Percentiles rank a stretch among this genome's conserved stretches.
These are phyloP conservation scores for Gandaritis pyraliata DNA, from an alignment of 2,888 invertebrate species.

Conservation along the genomic window DNA sequence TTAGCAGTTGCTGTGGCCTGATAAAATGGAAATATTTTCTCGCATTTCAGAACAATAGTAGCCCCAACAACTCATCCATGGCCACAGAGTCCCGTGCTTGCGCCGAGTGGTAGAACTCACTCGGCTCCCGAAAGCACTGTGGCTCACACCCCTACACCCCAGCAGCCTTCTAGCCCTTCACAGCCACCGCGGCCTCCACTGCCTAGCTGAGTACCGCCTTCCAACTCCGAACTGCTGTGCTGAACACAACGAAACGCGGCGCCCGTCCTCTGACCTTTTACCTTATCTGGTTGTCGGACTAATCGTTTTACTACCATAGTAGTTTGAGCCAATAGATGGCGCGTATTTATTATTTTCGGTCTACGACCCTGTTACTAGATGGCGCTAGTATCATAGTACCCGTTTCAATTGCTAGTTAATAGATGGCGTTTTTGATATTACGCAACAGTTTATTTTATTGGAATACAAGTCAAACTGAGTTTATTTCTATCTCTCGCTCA, in stretches of 20 bases:
- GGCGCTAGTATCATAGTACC: slow-evolving; percentile 1
- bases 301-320: slow-evolving; percentile 65
- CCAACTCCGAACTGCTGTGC: slow-evolving; percentile 85
- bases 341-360: background rate
- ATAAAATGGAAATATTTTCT: background rate
- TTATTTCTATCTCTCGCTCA: too few species aligned
- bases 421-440: slow-evolving; percentile 11
- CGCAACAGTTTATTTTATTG: too few species aligned
- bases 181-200: slow-evolving; percentile 73
- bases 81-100: slow-evolving; percentile 91
- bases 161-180: slow-evolving; percentile 77
- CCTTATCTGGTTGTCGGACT: slow-evolving; percentile 67
- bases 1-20: too few species aligned
- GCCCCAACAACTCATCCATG: slow-evolving; percentile 88
- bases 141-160: slow-evolving; percentile 74
- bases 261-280: slow-evolving; percentile 76
- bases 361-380: slow-evolving; percentile 15
- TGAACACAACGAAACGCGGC: slow-evolving; percentile 84
- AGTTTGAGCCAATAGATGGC: slow-evolving; percentile 30
- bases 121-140: slow-evolving; percentile 87
- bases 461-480: too few species aligned
- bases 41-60: slow-evolving; percentile 82
- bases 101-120: slow-evolving; percentile 89
- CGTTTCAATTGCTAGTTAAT: background rate
- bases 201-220: slow-evolving; percentile 84